Evolutionary conservation across 2,888 invertebrate species (phyloP), one percentile per base, ranked within the genome.

Genomic region (Diogma glabrata): DNA sequence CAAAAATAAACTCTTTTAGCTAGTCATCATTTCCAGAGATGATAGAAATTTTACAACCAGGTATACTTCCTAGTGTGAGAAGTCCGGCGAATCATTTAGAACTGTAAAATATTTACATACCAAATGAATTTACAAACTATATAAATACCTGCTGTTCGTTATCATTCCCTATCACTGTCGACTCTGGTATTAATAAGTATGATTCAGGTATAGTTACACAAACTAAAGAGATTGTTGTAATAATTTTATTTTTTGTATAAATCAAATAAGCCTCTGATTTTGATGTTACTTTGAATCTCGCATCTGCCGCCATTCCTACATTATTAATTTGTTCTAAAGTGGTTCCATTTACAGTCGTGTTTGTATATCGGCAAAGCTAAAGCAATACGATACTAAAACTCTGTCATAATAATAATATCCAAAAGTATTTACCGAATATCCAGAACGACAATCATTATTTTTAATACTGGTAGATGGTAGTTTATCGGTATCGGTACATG

Each of bases 371-470:
- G 9, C 30, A 30, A n/a, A 30, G 9, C 30, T 30, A 43, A 17
- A 43, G 20, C 3, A 4, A 8, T 26, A 26, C 26, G 10, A 26
- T 26, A 26, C 10, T 26, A 26, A 26, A 8, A 26, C 6, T 26
- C 6, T 8, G 6, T 26, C 6, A 10, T 8, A 26, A 26, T 26
- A 26, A 8, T 8, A 26, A 26, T 26, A 26, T 6, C 6, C 6
- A n/a, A n/a, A 24, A 4, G 26, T 14, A 47, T 22, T 48, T 48
- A 48, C 48, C 33, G 48, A 48, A 16, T 48, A 48, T 3, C 48
- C 48, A 33, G 30, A n/a, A 23, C 43, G 12, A 10, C 12, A 12
- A 16, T 22, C 22, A 12, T n/a, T 20, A 6, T 30, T 20, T 3
- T 12, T 47, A 3, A 20, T n/a, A 4, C 14, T 17, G 12, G 10